These are phyloP conservation scores for Criorhina ranunculi DNA, from an alignment of 2,888 invertebrate genomes.

Conservation along the genomic window DNA sequence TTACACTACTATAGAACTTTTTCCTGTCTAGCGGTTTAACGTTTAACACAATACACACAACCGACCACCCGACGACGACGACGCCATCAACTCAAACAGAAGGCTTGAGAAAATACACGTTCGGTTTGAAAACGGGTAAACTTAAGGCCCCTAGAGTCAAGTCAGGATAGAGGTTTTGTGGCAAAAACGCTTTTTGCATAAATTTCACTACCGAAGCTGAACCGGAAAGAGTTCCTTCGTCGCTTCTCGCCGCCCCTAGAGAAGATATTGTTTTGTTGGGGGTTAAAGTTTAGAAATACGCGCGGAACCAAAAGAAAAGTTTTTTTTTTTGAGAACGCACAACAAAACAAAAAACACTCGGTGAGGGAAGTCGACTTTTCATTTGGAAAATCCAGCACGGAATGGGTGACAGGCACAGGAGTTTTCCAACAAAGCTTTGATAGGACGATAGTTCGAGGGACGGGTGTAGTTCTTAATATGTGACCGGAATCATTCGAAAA, in stretches of 20 bases:
- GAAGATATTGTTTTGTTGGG: conserved; percentile 12
- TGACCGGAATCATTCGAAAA: conserved; percentile 71
- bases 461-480: conserved; percentile 41
- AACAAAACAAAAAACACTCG: conserved; percentile 60
- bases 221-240: conserved; percentile 50
- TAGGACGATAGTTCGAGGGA: not conserved
- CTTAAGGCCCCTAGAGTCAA: conserved; percentile 66
- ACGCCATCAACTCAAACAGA: conserved; percentile 48
- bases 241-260: conserved; percentile 22
- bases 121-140: conserved; percentile 57
- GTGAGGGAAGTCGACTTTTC: conserved; percentile 50
- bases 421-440: conserved; percentile 49
- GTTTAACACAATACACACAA: conserved; percentile 68
- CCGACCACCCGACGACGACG: conserved; percentile 26
- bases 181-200: conserved; percentile 67
- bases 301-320: conserved; percentile 56
- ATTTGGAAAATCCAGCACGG: conserved; percentile 13
- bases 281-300: conserved; percentile 61
- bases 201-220: conserved; percentile 56
- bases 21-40: conserved; percentile 76
- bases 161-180: conserved; percentile 11
- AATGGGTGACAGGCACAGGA: conserved; percentile 45
- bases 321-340: conserved; percentile 47
- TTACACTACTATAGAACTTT: conserved; percentile 58
- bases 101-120: conserved; percentile 65